phyloP scores from a whole-genome alignment of 2,113 vertebrate genomes.

The Podarcis raffonei region DNA sequence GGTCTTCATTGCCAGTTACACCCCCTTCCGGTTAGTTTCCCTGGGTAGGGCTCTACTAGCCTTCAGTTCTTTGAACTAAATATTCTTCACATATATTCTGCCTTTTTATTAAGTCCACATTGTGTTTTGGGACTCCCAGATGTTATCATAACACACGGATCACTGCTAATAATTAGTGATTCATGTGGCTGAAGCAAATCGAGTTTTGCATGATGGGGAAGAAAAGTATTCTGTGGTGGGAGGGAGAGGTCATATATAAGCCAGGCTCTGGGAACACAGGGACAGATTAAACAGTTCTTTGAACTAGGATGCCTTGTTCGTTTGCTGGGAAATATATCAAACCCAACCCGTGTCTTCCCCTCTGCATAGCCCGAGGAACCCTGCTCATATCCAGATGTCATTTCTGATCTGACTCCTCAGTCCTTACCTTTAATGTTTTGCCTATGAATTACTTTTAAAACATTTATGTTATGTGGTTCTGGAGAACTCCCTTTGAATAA shows the following conservation, averaged over 20 bases:
- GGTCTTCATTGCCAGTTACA: background rate
- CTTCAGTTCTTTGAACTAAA: background rate
- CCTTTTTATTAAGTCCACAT: background rate
- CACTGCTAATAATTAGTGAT: background rate
- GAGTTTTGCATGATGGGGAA: background rate
- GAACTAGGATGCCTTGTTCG: background rate
- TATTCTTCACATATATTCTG: background rate
- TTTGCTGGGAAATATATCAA: background rate
- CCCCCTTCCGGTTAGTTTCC: background rate
- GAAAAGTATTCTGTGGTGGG: background rate
- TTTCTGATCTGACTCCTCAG: background rate
- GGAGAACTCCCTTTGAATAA: rapidly evolving
- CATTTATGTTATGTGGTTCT: background rate
- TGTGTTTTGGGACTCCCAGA: background rate
- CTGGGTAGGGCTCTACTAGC: background rate
- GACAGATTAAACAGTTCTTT: rapidly evolving
- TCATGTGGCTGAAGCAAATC: background rate
- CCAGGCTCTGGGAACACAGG: background rate
- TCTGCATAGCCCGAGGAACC: background rate
- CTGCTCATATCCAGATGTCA: background rate
- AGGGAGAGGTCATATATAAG: background rate
- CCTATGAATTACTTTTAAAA: background rate
- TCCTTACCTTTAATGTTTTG: background rate
- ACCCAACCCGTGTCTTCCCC: background rate
- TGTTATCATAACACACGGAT: background rate